Percentiles rank a stretch among this genome's conserved stretches.
phyloP scores from a whole-genome alignment of 2,113 vertebrate genomes.

The Perca flavescens region DNA sequence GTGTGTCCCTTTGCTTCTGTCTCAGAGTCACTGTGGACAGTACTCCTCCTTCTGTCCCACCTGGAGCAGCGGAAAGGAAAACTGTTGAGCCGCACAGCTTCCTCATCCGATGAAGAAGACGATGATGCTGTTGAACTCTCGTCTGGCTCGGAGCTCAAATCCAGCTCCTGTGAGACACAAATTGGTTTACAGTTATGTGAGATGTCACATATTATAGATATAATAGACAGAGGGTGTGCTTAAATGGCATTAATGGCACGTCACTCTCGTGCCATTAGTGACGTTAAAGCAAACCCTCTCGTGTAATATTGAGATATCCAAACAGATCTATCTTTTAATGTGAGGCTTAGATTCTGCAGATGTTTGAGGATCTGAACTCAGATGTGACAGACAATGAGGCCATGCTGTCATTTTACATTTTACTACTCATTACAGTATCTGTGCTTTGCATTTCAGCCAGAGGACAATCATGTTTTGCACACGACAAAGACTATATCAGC shows the following conservation, averaged over 20 bases:
- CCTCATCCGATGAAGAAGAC: slow-evolving; percentile 60
- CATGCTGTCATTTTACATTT: neutral
- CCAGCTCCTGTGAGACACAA: slow-evolving; percentile 59
- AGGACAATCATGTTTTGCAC: neutral
- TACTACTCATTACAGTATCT: neutral
- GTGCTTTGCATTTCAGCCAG: neutral
- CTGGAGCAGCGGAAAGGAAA: neutral
- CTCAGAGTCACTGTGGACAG: neutral
- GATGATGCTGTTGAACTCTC: slow-evolving; percentile 54
- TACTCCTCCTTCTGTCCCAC: neutral
- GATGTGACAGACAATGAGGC: neutral
- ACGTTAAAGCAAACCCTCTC: too few species aligned
- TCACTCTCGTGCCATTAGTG: too few species aligned
- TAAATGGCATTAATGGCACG: too few species aligned
- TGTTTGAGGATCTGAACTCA: too few species aligned
- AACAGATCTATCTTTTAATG: too few species aligned
- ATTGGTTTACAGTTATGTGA: neutral
- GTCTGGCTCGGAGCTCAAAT: slow-evolving; percentile 53
- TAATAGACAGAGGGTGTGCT: too few species aligned
- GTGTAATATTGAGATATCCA: too few species aligned
- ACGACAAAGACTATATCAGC: neutral
- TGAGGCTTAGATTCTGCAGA: too few species aligned
- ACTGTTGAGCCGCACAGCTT: slow-evolving; percentile 10
- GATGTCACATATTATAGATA: too few species aligned
- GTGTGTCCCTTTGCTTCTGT: slow-evolving; percentile 10